Evolutionary conservation across 2,797 vertebrate species (phyloP).

Genomic region (Pogoniulus pusillus): DNA sequence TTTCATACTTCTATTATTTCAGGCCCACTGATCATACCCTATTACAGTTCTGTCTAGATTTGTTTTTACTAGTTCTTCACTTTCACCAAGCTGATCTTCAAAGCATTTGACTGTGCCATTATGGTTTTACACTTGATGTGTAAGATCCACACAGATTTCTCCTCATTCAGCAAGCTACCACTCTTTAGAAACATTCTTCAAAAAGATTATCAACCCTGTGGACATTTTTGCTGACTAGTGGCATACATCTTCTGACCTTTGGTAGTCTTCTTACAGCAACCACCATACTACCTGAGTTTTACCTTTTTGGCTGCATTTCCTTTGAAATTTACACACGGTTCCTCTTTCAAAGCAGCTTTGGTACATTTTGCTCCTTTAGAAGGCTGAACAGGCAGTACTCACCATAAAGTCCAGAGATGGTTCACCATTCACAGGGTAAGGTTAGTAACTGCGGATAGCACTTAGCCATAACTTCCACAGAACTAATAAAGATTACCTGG

Average conservation of each 20-base stretch:
- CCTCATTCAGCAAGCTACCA: neutral
- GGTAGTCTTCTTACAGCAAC: neutral
- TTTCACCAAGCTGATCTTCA: neutral
- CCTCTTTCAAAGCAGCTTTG: neutral
- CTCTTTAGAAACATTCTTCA: neutral
- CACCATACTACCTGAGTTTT: neutral
- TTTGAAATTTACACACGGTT: neutral
- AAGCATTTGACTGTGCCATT: neutral
- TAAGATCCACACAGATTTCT: neutral
- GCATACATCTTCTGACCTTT: neutral
- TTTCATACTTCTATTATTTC: slow-evolving; percentile 5
- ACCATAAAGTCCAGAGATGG: neutral
- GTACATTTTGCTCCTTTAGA: neutral
- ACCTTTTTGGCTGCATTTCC: neutral
- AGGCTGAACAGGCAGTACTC: neutral
- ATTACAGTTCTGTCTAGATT: neutral
- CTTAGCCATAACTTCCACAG: neutral
- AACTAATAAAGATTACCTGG: neutral
- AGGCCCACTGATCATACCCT: neutral
- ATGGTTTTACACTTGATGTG: neutral
- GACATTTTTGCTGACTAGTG: neutral
- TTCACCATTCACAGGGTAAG: neutral
- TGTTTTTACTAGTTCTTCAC: neutral
- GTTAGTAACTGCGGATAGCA: neutral
- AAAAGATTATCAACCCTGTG: neutral